Evolutionary conservation across 2,113 vertebrate species (phyloP).

Genomic region (Hypanus sabinus): DNA sequence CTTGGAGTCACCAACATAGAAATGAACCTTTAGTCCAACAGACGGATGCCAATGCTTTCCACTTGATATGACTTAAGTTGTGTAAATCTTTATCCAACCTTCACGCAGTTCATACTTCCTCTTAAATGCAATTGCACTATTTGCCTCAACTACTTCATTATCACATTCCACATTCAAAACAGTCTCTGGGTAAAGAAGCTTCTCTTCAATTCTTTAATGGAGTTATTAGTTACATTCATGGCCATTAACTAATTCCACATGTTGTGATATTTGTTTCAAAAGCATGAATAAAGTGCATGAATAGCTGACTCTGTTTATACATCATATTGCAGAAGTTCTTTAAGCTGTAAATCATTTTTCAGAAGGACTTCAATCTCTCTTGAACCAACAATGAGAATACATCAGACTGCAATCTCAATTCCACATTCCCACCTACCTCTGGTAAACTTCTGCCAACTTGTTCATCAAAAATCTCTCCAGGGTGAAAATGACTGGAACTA

Average conservation of each 20-base stretch:
- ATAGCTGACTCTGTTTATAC: not conserved
- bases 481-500: no score
- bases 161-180: not conserved
- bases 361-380: not conserved
- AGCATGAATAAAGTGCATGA: not conserved
- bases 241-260: not conserved
- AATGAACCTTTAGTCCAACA: not conserved
- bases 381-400: no score
- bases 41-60: not conserved
- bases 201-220: not conserved
- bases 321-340: not conserved
- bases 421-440: no score
- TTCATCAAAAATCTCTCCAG: no score
- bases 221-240: not conserved
- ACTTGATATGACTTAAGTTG: not conserved
- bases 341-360: not conserved
- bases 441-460: no score
- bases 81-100: not conserved
- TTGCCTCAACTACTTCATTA: not conserved
- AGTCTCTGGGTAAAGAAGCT: not conserved
- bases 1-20: not conserved
- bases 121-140: not conserved
- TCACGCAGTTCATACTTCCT: not conserved
- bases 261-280: not conserved
- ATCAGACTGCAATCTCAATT: no score